Conservation (phyloP, 2,797 vertebrate genomes). For the Discoglossus pictus region DNA sequence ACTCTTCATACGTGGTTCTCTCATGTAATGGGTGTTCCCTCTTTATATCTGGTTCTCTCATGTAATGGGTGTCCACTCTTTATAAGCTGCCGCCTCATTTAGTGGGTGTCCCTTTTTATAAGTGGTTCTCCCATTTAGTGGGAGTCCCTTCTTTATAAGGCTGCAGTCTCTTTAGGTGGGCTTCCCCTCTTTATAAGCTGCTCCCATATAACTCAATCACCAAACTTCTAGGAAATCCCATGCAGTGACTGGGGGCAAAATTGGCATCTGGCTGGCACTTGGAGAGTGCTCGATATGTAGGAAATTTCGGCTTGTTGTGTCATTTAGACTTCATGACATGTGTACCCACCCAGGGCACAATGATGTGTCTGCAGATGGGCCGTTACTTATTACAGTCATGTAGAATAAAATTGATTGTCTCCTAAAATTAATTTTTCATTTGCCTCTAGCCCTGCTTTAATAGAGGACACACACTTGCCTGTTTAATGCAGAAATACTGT, state of each 20-base stretch:
- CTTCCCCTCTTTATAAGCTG: no score
- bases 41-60: no score
- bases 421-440: constrained; percentile 91
- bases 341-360: constrained; percentile 79
- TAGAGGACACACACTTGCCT: constrained; percentile 82
- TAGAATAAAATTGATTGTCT: constrained; percentile 92
- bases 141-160: no score
- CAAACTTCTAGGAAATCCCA: constrained; percentile 53
- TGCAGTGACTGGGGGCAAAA: constrained; percentile 40
- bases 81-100: no score
- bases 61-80: no score
- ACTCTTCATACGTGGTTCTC: no score
- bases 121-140: no score
- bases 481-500: constrained; percentile 83
- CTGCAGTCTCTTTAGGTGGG: no score
- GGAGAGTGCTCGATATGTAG: constrained; percentile 64
- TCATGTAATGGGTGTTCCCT: no score
- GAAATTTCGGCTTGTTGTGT: constrained; percentile 67
- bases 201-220: no score
- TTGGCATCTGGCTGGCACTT: constrained; percentile 55
- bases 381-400: constrained; percentile 89
- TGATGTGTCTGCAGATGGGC: constrained; percentile 83
- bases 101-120: no score
- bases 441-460: constrained; percentile 84
- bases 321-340: constrained; percentile 81